phyloP scores from a whole-genome alignment of 2,113 vertebrate species.

The Tauraco erythrolophus region DNA sequence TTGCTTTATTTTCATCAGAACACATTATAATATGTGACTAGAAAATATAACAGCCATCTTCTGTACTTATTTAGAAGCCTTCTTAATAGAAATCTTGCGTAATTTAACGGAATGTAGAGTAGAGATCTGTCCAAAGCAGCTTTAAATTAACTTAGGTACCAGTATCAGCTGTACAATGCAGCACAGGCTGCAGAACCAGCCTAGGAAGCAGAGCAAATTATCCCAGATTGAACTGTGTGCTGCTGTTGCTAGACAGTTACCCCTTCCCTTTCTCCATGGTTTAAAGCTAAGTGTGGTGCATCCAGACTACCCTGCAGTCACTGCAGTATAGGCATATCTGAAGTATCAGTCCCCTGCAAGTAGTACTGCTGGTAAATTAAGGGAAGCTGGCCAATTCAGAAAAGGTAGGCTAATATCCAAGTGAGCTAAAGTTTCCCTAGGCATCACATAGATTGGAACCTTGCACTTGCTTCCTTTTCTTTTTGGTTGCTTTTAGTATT shows the following conservation, averaged over 20 bases:
- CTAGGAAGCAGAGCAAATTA: neutral
- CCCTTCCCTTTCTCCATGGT: neutral
- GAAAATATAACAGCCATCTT: neutral
- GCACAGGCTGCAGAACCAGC: neutral
- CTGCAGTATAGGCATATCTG: neutral
- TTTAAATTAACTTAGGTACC: neutral
- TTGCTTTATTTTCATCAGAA: neutral
- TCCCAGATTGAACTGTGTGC: neutral
- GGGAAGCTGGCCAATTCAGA: neutral
- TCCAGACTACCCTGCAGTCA: neutral
- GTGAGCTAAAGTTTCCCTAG: neutral
- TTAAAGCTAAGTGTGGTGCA: neutral
- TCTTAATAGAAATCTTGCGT: neutral
- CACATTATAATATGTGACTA: neutral
- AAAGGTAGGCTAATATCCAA: neutral
- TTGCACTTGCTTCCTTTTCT: neutral
- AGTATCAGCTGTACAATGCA: neutral
- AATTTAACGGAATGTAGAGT: neutral
- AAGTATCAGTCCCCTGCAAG: neutral
- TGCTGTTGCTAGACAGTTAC: neutral
- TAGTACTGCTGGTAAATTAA: neutral
- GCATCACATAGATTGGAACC: neutral
- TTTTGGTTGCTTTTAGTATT: neutral
- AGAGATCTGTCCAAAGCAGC: neutral
- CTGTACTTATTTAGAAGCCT: neutral